Base-by-base conservation (phyloP, 2,888 invertebrate species). In the Acronicta aceris region DNA sequence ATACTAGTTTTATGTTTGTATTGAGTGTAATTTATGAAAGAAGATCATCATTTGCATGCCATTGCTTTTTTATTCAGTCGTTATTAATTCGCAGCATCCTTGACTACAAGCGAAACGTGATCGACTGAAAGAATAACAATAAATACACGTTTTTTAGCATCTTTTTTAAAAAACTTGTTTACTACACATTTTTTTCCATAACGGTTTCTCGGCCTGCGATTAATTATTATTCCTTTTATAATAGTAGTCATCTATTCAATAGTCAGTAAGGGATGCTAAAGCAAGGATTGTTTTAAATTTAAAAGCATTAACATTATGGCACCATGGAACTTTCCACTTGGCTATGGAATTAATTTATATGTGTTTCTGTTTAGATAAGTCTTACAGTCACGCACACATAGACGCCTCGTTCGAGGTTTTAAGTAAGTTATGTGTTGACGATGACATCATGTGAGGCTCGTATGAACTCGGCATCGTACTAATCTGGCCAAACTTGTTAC, bases 401-500 rank as follows among this genome's bases (percentile, higher is more conserved):
- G 16, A 7, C 38, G 45, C n/a, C 43, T 57, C 57, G 59, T 59
- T 57, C 68, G 72, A 73, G 55, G 76, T 71, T 79, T 73, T 73
- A 74, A 71, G 64, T 74, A 71, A 70, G 74, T 74, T 79, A 78
- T 75, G 71, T 81, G 67, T 79, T 71, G 74, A 71, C 70, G 81
- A 82, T 89, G 89, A 88, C 85, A 87, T 89, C 88, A 89, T 82
- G 63, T 65, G 68, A 71, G 77, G 54, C 72, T 77, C 73, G 72
- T 62, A 71, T 67, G 67, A 65, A 64, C 66, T 66, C 77, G 63
- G 76, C 59, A 27, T 59, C 67, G 66, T 43, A 67, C 53, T 79
- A 78, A 83, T 83, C 85, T 82, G 79, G 81, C 80, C 82, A 83
- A 87, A 89, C 88, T 82, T 81, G 88, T 87, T 88, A 72, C 71